Evolutionary conservation across 2,888 invertebrate species (phyloP), one percentile per base, ranked within the genome.

Genomic region (Mythimna impura): DNA sequence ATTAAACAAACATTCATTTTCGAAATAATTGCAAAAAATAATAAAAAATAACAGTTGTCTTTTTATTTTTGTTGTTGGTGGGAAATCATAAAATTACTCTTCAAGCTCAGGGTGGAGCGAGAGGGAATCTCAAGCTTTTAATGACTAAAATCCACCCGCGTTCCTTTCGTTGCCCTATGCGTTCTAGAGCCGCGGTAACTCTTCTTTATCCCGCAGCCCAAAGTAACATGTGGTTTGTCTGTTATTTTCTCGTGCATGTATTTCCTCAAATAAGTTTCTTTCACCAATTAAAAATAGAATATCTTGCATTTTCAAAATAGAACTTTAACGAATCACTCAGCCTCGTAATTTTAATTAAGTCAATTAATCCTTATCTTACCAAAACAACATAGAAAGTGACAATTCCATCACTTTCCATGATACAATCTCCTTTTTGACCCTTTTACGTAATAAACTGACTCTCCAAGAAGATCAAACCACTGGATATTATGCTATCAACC

Each of bases 371-470:
- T 47, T 36, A 77, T 20, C 71, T 36, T 40, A 69, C n/a, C 9
- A 52, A 72, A 63, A 62, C 40, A 50, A 30, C 8, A 57, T 67
- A 57, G 69, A 83, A 84, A 84, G 82, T 86, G 81, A 86, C 47
- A 72, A 50, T 34, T 68, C 66, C 63, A 47, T 77, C 75, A 79
- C 78, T 77, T 66, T 73, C 73, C 5, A 52, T 52, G 73, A 72
- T 75, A 80, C 55, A 20, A 84, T 81, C 77, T 66, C 72, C 52
- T 58, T 68, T 52, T 68, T 67, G 61, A 60, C 65, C 69, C 50
- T 65, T 66, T 76, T 67, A 80, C 68, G 47, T 78, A 82, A 82
- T 50, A 36, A 67, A 77, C 82, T 40, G 64, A 73, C 79, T 86
- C 6, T 57, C 30, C 17, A 72, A 73, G 34, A 66, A 76, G 78